These are phyloP conservation scores for Magallana ariakensis DNA, from an alignment of 1,140 invertebrate genomes.

Conservation along the genomic window DNA sequence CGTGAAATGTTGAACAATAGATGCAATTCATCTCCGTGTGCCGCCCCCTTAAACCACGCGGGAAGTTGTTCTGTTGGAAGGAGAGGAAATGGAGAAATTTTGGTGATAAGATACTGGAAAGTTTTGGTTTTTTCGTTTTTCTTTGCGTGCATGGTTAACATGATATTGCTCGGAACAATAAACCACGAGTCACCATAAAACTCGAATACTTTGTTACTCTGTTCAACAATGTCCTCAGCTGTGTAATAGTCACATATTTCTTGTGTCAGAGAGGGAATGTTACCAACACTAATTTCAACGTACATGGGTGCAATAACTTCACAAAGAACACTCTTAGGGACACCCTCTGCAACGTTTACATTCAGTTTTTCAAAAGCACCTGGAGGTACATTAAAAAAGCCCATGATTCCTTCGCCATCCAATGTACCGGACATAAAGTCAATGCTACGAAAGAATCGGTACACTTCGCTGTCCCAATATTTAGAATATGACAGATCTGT, in stretches of 20 bases:
- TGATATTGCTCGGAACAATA: neutral
- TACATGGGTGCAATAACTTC: neutral
- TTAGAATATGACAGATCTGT: slow-evolving; percentile 35
- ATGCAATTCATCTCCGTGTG: neutral
- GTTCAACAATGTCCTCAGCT: neutral
- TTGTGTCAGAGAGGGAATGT: neutral
- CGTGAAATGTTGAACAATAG: neutral
- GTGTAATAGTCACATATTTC: slow-evolving; percentile 17
- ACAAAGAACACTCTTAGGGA: neutral
- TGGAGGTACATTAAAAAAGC: neutral
- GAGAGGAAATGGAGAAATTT: neutral
- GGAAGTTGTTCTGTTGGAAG: neutral
- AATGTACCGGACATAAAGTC: slow-evolving; percentile 61
- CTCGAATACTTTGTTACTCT: neutral
- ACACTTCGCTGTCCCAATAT: slow-evolving; percentile 23
- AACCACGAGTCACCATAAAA: neutral
- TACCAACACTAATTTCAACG: neutral
- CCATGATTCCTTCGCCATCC: slow-evolving; percentile 56
- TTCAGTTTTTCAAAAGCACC: neutral
- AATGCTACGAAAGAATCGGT: slow-evolving; percentile 39
- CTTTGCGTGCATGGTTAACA: neutral
- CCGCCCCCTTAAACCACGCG: neutral
- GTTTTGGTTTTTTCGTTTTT: neutral
- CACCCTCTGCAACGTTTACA: neutral
- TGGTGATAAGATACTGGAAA: neutral